Conservation (phyloP, 2,888 invertebrate species). For the Chalcis sispes region DNA sequence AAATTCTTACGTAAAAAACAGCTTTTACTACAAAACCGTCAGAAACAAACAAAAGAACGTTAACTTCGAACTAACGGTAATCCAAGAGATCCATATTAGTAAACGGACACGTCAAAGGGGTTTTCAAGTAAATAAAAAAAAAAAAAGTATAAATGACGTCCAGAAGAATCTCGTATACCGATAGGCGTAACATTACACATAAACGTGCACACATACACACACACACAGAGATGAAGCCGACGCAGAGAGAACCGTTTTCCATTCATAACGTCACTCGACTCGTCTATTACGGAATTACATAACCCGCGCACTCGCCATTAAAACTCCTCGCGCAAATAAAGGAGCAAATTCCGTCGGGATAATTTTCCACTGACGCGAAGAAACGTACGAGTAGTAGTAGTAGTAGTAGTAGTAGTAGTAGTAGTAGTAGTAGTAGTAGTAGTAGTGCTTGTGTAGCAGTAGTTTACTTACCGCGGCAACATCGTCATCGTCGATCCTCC, state of each 20-base stretch:
- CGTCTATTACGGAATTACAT: conserved; percentile 49
- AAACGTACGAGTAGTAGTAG: no score
- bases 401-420: no score
- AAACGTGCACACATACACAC: no score
- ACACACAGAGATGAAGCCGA: not conserved
- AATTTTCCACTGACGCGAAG: conserved; percentile 3
- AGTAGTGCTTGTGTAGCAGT: no score
- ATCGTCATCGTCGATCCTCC: no score
- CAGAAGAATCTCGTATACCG: conserved; percentile 19
- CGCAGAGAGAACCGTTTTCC: conserved; percentile 43
- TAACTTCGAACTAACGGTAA: conserved; percentile 14
- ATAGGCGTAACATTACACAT: no score
- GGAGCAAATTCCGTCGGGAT: conserved; percentile 29
- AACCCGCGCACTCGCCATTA: conserved; percentile 31
- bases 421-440: no score
- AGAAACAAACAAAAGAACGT: no score
- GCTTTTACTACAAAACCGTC: no score
- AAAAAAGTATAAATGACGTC: not conserved
- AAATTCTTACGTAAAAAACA: no score
- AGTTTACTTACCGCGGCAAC: no score
- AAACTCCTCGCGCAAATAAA: conserved; percentile 35
- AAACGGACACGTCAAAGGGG: not conserved
- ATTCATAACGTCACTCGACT: conserved; percentile 48
- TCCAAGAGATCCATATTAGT: conserved; percentile 17
- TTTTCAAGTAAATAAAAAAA: not conserved